A percentile compares a stretch with the other conserved stretches of the same genome.
Evolutionary conservation across 1,140 invertebrate genomes (phyloP).

Genomic region (Asbolus verrucosus): DNA sequence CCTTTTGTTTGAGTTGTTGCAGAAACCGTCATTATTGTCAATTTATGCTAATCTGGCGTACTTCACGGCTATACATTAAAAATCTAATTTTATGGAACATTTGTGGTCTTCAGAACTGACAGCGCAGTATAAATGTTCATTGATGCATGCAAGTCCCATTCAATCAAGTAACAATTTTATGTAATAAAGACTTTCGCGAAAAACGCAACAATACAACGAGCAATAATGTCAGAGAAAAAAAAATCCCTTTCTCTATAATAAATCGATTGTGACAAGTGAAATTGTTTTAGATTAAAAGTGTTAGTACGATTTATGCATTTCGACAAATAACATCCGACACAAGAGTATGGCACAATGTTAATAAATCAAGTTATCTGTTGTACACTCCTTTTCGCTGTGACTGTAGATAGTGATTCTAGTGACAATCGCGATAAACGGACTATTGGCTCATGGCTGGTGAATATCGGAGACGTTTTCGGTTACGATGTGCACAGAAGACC

Average conservation of each 20-base stretch:
- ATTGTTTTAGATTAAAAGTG: conserved; percentile 39
- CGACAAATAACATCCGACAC: conserved; percentile 24
- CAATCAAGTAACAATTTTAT: conserved; percentile 43
- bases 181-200: conserved; percentile 46
- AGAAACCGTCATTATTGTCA: conserved; percentile 12
- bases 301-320: conserved; percentile 42
- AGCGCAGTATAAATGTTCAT: conserved; percentile 36
- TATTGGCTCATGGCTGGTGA: conserved; percentile 17
- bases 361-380: conserved; percentile 25
- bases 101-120: conserved; percentile 29
- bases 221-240: conserved; percentile 46
- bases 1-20: neutral
- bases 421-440: conserved; percentile 31
- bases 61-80: conserved; percentile 16
- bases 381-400: conserved; percentile 8
- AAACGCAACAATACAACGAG: conserved; percentile 43
- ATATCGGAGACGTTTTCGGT: conserved; percentile 45
- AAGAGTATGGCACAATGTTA: conserved; percentile 42
- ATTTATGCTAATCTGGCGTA: neutral
- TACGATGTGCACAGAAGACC: conserved; percentile 51
- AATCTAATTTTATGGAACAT: conserved; percentile 34
- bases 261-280: conserved; percentile 48
- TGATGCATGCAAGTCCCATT: conserved; percentile 41
- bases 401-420: conserved; percentile 29
- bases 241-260: conserved; percentile 47